Percentiles rank a stretch among this genome's conserved stretches.
Conservation (phyloP, 30 jellyfish, hydroid and myxozoan species). For the Nemopilema nomurai region DNA sequence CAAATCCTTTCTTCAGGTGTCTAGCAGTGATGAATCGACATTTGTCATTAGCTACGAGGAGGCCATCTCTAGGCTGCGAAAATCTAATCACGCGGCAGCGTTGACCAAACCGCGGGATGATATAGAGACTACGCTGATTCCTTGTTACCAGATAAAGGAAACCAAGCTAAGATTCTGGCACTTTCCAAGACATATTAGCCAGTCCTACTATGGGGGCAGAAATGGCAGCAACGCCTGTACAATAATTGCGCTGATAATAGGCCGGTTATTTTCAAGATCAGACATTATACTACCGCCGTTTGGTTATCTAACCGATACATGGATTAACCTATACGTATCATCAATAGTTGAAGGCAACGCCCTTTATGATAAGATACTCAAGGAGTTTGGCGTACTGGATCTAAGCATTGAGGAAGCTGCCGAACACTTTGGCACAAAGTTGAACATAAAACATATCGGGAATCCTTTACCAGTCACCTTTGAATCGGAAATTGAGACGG, state of each 20-base stretch:
- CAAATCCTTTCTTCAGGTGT: conserved; percentile 1
- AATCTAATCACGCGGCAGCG: conserved; percentile 18
- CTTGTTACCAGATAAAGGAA: conserved; percentile 69
- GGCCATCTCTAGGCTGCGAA: conserved; percentile 55
- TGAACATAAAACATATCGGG: conserved; percentile 72
- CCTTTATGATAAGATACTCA: conserved; percentile 75
- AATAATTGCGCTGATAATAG: conserved; percentile 82
- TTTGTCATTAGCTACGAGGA: conserved; percentile 50
- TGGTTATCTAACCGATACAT: conserved; percentile 74
- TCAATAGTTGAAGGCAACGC: conserved; percentile 92
- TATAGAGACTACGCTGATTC: conserved; percentile 37
- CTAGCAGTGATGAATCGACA: conserved; percentile 40
- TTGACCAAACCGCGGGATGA: conserved; percentile 30
- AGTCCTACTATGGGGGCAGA: conserved; percentile 95
- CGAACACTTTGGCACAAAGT: conserved; percentile 72
- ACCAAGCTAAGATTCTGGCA: conserved; percentile 81
- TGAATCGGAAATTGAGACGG: conserved; percentile 91
- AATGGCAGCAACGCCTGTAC: conserved; percentile 99
- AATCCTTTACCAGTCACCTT: conserved; percentile 92
- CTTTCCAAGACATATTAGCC: conserved; percentile 87
- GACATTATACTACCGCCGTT: conserved; percentile 63
- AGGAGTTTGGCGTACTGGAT: conserved; percentile 90
- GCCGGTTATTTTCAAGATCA: conserved; percentile 94
- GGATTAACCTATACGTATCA: conserved; percentile 81
- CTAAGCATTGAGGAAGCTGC: conserved; percentile 96